A percentile compares a stretch with the other conserved stretches of the same genome.
Conservation (phyloP, 2,797 vertebrate genomes). For the Choloepus didactylus region DNA sequence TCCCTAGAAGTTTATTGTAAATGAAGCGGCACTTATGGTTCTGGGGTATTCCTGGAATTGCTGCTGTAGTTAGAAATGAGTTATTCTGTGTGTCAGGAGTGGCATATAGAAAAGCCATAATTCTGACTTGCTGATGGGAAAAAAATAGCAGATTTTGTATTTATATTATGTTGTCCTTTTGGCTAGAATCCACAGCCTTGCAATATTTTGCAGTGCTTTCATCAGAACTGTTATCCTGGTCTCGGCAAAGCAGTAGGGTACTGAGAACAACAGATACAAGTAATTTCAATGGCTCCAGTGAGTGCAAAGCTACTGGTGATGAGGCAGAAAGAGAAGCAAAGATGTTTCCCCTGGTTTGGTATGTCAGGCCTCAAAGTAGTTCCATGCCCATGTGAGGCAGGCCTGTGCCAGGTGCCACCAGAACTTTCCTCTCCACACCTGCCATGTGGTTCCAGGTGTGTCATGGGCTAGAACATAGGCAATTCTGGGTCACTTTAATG, state of each 20-base stretch:
- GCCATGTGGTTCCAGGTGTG: background rate
- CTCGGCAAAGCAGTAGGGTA: background rate
- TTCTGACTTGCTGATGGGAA: constrained; percentile 79
- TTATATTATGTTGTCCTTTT: constrained; percentile 62
- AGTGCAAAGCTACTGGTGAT: background rate
- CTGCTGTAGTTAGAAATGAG: constrained; percentile 79
- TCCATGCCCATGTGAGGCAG: fast-evolving
- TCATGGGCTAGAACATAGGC: background rate
- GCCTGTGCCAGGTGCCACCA: background rate
- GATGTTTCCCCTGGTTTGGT: background rate
- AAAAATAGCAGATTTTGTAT: constrained; percentile 71
- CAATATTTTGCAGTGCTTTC: constrained; percentile 10
- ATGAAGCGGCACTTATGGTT: constrained; percentile 70
- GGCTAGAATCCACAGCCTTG: constrained; percentile 62
- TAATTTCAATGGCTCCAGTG: background rate
- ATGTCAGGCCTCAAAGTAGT: background rate
- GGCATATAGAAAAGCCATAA: constrained; percentile 78
- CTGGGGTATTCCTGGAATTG: constrained; percentile 84
- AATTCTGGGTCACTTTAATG: background rate
- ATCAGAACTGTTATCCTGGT: background rate
- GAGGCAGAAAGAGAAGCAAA: background rate
- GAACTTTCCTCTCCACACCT: background rate
- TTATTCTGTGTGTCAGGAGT: constrained; percentile 74
- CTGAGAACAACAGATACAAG: background rate
- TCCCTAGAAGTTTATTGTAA: constrained; percentile 79